These are phyloP conservation scores for Siphamia tubifer DNA, from an alignment of 2,113 vertebrate species.

Conservation along the genomic window DNA sequence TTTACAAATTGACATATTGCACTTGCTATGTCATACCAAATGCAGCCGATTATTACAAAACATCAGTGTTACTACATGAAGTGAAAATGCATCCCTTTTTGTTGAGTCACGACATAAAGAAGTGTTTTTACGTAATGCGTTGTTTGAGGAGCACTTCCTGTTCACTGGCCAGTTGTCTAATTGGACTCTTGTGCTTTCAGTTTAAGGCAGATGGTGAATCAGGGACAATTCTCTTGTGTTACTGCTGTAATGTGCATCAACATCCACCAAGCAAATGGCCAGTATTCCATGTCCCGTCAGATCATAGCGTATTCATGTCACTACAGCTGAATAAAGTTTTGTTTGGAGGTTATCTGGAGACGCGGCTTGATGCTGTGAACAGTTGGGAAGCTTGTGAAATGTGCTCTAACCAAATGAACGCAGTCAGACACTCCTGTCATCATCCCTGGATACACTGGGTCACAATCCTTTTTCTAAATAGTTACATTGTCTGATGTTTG, in stretches of 20 bases:
- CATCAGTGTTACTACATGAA: too few species aligned
- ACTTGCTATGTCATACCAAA: too few species aligned
- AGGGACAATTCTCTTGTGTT: slow-evolving; percentile 22
- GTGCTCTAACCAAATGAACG: slow-evolving; percentile 46
- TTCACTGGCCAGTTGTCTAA: not conserved
- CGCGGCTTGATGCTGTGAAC: slow-evolving; percentile 35
- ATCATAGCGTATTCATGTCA: not conserved
- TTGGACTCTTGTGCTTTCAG: not conserved
- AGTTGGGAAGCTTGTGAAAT: slow-evolving; percentile 78
- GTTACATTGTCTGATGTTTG: slow-evolving; percentile 9
- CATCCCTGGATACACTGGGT: not conserved
- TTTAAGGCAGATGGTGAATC: not conserved
- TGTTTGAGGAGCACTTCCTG: not conserved
- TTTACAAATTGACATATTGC: too few species aligned
- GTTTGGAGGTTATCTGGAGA: slow-evolving; percentile 18
- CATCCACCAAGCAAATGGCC: slow-evolving; percentile 33
- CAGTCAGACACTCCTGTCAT: not conserved
- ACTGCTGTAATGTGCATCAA: slow-evolving; percentile 57
- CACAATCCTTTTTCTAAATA: not conserved
- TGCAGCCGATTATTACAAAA: too few species aligned
- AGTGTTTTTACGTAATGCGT: too few species aligned
- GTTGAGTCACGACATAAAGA: too few species aligned
- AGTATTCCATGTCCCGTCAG: slow-evolving; percentile 40
- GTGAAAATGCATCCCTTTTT: too few species aligned
- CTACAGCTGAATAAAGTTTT: not conserved